Evolutionary conservation across 1,140 invertebrate genomes (phyloP).

Genomic region (Drosophila fuyamai): DNA sequence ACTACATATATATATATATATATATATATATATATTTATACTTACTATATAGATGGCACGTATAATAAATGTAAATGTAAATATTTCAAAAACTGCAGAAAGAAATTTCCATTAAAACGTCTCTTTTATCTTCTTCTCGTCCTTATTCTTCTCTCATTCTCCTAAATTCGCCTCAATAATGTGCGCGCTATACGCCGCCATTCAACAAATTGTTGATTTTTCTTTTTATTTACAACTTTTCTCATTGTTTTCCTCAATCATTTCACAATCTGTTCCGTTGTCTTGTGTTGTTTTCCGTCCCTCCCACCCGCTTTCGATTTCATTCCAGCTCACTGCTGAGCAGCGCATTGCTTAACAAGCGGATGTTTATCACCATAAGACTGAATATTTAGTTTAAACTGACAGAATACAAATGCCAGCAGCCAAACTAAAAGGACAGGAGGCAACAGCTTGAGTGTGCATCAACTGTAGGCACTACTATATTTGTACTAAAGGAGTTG

Average conservation of each 20-base stretch:
- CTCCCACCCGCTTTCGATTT: conserved; percentile 40
- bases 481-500: conserved; percentile 14
- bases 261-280: conserved; percentile 39
- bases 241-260: conserved; percentile 25
- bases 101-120: conserved; percentile 82
- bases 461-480: conserved; percentile 10
- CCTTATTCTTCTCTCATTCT: conserved; percentile 55
- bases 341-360: conserved; percentile 83
- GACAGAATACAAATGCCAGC: conserved; percentile 48
- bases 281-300: conserved; percentile 25
- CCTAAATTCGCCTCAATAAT: conserved; percentile 52
- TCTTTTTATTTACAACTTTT: conserved; percentile 11
- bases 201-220: conserved; percentile 65
- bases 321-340: conserved; percentile 55
- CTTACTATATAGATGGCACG: conserved; percentile 69
- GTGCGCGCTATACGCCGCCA: conserved; percentile 59
- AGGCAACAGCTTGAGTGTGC: conserved; percentile 41
- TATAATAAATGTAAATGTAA: conserved; percentile 75
- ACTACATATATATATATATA: conserved; percentile 33
- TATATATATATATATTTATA: conserved; percentile 52
- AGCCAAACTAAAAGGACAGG: conserved; percentile 20
- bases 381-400: conserved; percentile 84
- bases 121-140: conserved; percentile 81
- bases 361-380: conserved; percentile 84
- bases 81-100: conserved; percentile 81